These are phyloP conservation scores for Apeltes quadracus DNA, from an alignment of 2,113 vertebrate genomes.

Conservation along the genomic window DNA sequence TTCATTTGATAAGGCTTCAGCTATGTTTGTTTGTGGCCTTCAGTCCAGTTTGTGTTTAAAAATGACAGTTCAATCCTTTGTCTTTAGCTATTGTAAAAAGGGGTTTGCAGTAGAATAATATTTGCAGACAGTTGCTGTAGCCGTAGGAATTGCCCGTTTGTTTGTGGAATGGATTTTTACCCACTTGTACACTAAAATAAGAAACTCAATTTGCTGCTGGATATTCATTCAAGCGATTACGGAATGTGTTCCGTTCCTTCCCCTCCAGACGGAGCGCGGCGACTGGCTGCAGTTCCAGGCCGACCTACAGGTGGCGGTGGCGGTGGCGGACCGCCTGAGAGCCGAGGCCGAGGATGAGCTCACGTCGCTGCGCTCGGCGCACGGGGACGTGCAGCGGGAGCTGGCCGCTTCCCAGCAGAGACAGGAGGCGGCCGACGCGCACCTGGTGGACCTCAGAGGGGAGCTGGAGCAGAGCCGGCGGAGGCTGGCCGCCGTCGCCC, in stretches of 20 bases:
- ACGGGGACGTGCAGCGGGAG: constrained; percentile 70
- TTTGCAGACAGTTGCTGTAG: background rate
- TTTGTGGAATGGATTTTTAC: background rate
- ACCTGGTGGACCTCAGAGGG: constrained; percentile 65
- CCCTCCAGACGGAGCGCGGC: constrained; percentile 73
- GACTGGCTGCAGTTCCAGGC: constrained; percentile 86
- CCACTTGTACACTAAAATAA: background rate
- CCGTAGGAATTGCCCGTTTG: background rate
- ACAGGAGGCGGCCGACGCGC: constrained; percentile 70
- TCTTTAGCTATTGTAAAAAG: background rate
- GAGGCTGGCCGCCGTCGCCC: constrained; percentile 41
- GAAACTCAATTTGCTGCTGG: background rate
- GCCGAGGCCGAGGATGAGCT: constrained; percentile 82
- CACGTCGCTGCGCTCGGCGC: constrained; percentile 46
- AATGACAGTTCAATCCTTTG: background rate
- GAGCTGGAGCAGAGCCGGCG: constrained; percentile 73
- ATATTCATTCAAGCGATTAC: background rate
- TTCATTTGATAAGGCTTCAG: constrained; percentile 12
- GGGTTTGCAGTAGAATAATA: constrained; percentile 1
- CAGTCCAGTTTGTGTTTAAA: constrained; percentile 5
- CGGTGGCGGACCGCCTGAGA: constrained; percentile 82
- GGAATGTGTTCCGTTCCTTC: background rate
- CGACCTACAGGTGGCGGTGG: constrained; percentile 84
- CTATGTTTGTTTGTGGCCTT: constrained; percentile 13
- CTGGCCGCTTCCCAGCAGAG: constrained; percentile 66